Conservation (phyloP, 1,140 invertebrate species). For the Dendrolimus kikuchii region DNA sequence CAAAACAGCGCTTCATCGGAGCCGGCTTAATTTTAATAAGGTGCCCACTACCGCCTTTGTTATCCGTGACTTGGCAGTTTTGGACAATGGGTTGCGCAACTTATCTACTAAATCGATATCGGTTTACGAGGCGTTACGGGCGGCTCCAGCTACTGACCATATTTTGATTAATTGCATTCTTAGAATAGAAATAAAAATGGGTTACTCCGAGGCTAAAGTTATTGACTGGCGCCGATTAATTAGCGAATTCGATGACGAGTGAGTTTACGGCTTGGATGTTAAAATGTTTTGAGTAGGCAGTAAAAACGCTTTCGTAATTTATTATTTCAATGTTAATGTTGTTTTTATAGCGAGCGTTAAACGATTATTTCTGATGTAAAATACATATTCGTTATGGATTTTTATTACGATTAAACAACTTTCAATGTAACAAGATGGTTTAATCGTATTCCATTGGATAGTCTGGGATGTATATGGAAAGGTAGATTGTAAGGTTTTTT, state of each 20-base stretch:
- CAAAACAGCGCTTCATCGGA: slow-evolving; percentile 65
- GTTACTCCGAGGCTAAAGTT: slow-evolving; percentile 33
- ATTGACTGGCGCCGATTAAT: slow-evolving; percentile 65
- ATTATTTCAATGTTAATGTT: slow-evolving; percentile 23
- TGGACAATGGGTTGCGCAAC: slow-evolving; percentile 66
- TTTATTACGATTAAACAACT: not conserved
- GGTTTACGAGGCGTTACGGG: slow-evolving; percentile 65
- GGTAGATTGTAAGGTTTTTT: slow-evolving; percentile 26
- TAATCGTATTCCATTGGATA: not conserved
- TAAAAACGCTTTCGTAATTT: slow-evolving; percentile 26
- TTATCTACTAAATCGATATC: slow-evolving; percentile 70
- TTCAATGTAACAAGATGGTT: not conserved
- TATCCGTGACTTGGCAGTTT: slow-evolving; percentile 54
- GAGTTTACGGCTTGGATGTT: slow-evolving; percentile 39
- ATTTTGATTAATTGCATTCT: slow-evolving; percentile 70
- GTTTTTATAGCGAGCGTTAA: slow-evolving; percentile 15
- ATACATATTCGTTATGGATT: not conserved
- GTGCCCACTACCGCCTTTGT: slow-evolving; percentile 69
- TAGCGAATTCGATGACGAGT: slow-evolving; percentile 56
- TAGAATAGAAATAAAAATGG: slow-evolving; percentile 36
- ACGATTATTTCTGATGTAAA: slow-evolving; percentile 9
- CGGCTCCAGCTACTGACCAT: slow-evolving; percentile 63
- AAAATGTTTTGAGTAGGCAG: slow-evolving; percentile 34
- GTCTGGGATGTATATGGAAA: not conserved
- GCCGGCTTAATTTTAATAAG: slow-evolving; percentile 69